A percentile compares a stretch with the other conserved stretches of the same genome.
These are phyloP conservation scores for Malurus elegans DNA, from an alignment of 2,113 vertebrate species.

Conservation along the genomic window DNA sequence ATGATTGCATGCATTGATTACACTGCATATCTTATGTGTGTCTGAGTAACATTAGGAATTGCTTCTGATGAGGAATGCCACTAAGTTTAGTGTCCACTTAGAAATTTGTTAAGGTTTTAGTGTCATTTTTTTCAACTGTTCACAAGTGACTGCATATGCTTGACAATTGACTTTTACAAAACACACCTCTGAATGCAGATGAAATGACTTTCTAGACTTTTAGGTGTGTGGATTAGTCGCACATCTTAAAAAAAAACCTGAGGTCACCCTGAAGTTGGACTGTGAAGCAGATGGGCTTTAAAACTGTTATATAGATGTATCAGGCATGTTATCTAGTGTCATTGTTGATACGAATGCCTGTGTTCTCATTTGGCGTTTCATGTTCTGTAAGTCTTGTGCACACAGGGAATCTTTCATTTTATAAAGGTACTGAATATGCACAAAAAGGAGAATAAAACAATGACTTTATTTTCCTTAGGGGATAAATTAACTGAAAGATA, in stretches of 20 bases:
- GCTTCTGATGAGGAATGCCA: slow-evolving; percentile 22
- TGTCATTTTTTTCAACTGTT: background rate
- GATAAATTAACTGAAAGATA: background rate
- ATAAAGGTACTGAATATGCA: background rate
- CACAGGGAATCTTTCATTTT: background rate
- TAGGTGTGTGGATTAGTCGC: background rate
- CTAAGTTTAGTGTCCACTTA: background rate
- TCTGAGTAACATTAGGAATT: slow-evolving; percentile 12
- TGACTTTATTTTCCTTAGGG: slow-evolving; percentile 40
- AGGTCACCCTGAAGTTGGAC: background rate
- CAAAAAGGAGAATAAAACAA: slow-evolving; percentile 38
- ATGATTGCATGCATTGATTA: slow-evolving; percentile 55
- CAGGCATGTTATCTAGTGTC: background rate
- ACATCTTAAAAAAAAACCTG: background rate
- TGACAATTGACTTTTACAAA: background rate
- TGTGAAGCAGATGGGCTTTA: background rate
- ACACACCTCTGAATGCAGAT: background rate
- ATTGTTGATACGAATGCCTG: background rate
- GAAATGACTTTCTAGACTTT: background rate
- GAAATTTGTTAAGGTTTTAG: background rate
- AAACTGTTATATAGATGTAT: background rate
- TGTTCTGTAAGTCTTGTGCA: background rate
- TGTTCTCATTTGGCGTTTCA: background rate
- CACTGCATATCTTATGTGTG: slow-evolving; percentile 3
- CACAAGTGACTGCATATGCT: background rate